A percentile compares a stretch with the other conserved stretches of the same genome.
phyloP scores from a whole-genome alignment of 2,888 invertebrate genomes.

The Amphipyra berbera region DNA sequence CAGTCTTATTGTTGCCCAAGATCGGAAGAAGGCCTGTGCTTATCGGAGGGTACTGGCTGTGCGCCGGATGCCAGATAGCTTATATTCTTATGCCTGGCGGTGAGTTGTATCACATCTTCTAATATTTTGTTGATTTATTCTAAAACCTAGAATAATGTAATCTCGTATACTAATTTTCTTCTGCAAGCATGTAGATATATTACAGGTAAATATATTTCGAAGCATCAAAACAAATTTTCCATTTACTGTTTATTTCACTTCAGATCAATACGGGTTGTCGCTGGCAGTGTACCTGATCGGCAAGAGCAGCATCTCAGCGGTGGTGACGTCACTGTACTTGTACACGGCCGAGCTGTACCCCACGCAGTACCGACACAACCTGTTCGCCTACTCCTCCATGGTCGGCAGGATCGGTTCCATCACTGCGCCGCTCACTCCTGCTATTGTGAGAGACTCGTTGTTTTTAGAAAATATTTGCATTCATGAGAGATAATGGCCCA shows the following conservation, averaged over 20 bases:
- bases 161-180: no score
- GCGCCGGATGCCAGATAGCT: constrained; percentile 89
- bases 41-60: constrained; percentile 88
- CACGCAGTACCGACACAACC: constrained; percentile 90
- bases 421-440: constrained; percentile 91
- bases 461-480: no score
- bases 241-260: constrained; percentile 6
- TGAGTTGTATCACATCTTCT: constrained; percentile 57
- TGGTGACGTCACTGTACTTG: constrained; percentile 90
- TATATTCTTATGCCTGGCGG: constrained; percentile 88
- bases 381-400: constrained; percentile 92
- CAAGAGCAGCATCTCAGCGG: constrained; percentile 90
- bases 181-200: no score
- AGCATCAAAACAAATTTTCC: not conserved
- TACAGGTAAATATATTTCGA: no score
- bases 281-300: constrained; percentile 89
- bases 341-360: constrained; percentile 92
- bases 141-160: no score
- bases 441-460: constrained; percentile 83
- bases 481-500: no score
- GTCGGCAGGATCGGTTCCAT: constrained; percentile 92
- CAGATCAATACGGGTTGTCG: constrained; percentile 64
- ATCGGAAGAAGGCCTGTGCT: constrained; percentile 90
- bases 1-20: constrained; percentile 89
- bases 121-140: not conserved